Percentiles rank a stretch among this genome's conserved stretches.
Conservation (phyloP, 2,113 vertebrate species). For the Pterocles orientalis region DNA sequence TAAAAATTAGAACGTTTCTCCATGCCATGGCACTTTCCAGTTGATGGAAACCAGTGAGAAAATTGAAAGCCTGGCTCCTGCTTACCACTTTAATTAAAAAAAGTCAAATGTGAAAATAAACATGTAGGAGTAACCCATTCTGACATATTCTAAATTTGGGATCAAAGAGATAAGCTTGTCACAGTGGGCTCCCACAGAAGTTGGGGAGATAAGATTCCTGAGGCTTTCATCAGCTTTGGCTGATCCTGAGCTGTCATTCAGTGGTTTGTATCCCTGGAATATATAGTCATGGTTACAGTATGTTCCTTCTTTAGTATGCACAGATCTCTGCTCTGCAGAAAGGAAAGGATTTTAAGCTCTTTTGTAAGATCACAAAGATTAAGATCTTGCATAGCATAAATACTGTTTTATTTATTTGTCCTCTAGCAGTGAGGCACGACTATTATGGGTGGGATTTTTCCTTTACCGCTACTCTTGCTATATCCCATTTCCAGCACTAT, state of each 20-base stretch:
- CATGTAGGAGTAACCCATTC: conserved; percentile 9
- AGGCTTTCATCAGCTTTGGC: conserved; percentile 50
- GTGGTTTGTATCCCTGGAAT: conserved; percentile 13
- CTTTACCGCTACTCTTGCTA: neutral
- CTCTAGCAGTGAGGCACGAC: neutral
- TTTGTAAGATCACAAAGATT: conserved; percentile 23
- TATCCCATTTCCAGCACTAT: neutral
- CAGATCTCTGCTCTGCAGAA: conserved; percentile 29
- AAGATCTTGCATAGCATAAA: neutral
- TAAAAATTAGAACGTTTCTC: neutral
- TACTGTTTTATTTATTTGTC: neutral
- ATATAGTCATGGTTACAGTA: conserved; percentile 21
- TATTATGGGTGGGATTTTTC: neutral
- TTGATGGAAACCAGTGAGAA: neutral
- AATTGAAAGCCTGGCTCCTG: neutral
- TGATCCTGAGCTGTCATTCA: conserved; percentile 47
- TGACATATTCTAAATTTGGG: conserved; percentile 28
- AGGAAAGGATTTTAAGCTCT: conserved; percentile 2
- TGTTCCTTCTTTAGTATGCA: conserved; percentile 7
- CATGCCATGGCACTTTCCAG: neutral
- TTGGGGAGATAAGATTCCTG: conserved; percentile 11
- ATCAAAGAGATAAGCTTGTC: conserved; percentile 51
- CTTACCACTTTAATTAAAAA: neutral
- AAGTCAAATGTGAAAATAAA: conserved; percentile 32
- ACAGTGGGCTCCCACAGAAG: conserved; percentile 21